Base-by-base conservation (phyloP, 2,888 invertebrate genomes). In the Lasius fuliginosus region DNA sequence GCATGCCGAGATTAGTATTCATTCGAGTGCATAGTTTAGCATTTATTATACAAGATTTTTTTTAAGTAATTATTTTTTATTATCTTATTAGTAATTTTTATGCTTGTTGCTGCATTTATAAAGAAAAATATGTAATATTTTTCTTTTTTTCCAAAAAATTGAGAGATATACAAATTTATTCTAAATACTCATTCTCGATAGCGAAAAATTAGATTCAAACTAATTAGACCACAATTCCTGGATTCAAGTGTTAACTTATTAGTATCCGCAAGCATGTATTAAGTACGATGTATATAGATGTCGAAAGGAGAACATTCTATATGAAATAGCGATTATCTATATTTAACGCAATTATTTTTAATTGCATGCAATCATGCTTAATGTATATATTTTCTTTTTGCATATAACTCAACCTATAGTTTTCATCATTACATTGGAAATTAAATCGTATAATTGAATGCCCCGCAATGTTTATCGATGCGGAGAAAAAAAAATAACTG, bases 171-270 rank as follows among this genome's bases (percentile, higher is more conserved):
- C 23, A 46, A 12, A 33, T 33, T 69, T n/a, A 33, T 15, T 12
- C 12, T 33, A 69, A 23, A 53, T 68, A 68, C 36, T 1, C 60
- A 6, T 6, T 8, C 18, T 60, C 42, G 18, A 30, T 18, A 36
- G 23, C n/a, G 53, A 53, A 36, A 67, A 76, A 76, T 76, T 40
- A 18, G 12, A 36, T 11, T 49, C 23, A 27, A 53, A 76, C 36
- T 27, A 67, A 76, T 76, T 12, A 12, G 65, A 65, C 23, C n/a
- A n/a, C 40, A 12, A 65, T 65, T 46, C 27, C 1, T 18, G 49
- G 23, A 46, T 33, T 75, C 23, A 49, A 49, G 62, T 64, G 62
- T 64, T 18, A 36, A 36, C 49, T 65, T 18, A 36, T 1, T 65
- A 12, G 5, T 5, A 4, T 46, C 15, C n/a, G 27, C 36, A 12